phyloP scores from a whole-genome alignment of 2,113 vertebrate species.

The Halcyon malimbica region DNA sequence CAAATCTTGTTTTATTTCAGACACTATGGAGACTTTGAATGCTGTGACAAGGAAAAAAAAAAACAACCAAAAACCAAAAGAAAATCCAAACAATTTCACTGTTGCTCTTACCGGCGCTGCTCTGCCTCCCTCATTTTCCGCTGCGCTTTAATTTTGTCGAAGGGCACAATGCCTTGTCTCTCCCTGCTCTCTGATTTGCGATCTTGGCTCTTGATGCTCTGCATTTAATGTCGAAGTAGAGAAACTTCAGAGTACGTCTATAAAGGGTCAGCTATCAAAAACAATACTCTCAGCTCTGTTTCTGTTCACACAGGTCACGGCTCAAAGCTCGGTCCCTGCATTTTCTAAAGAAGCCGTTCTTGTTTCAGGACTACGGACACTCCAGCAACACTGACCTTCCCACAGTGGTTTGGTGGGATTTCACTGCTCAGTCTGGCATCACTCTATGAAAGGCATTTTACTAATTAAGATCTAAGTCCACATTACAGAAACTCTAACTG shows the following conservation, averaged over 20 bases:
- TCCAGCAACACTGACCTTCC: neutral
- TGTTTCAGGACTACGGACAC: neutral
- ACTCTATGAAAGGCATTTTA: neutral
- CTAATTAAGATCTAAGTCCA: neutral
- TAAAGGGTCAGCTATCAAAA: neutral
- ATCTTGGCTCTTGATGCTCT: slow-evolving; percentile 93
- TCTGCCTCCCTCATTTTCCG: slow-evolving; percentile 90
- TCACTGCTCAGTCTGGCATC: neutral
- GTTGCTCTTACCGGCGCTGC: slow-evolving; percentile 81
- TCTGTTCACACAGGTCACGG: neutral
- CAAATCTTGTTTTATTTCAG: neutral
- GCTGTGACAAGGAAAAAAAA: neutral
- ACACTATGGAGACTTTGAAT: neutral
- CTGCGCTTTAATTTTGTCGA: slow-evolving; percentile 93
- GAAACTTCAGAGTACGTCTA: neutral
- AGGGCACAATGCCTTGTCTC: slow-evolving; percentile 89
- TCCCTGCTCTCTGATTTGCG: slow-evolving; percentile 90
- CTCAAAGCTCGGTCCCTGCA: neutral
- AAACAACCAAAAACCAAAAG: too few relatives aligned
- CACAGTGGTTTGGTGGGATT: neutral
- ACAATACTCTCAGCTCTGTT: neutral
- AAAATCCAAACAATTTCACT: too few relatives aligned
- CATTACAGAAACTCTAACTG: neutral
- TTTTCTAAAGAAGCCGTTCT: neutral
- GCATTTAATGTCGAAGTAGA: neutral